Evolutionary conservation across 2,888 invertebrate species (phyloP).

Genomic region (Lucinisca nassula): DNA sequence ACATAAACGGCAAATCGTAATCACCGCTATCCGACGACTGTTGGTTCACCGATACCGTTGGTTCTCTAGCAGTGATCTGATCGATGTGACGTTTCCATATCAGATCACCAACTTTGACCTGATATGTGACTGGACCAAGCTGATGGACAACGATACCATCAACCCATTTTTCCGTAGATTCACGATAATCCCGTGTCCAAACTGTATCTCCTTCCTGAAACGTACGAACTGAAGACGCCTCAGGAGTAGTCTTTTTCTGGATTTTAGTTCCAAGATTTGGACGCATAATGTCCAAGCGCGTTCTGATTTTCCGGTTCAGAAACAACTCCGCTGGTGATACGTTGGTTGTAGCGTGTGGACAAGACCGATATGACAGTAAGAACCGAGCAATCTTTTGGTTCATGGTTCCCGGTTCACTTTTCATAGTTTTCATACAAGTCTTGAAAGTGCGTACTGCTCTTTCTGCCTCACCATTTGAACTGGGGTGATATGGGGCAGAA

Average conservation of each 20-base stretch:
- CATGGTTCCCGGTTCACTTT: too few relatives aligned
- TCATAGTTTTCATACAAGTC: too few relatives aligned
- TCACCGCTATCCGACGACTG: background rate
- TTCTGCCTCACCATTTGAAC: too few relatives aligned
- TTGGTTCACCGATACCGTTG: background rate
- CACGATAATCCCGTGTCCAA: background rate
- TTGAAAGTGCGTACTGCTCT: too few relatives aligned
- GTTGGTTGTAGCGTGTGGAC: background rate
- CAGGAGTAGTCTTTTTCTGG: background rate
- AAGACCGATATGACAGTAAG: background rate
- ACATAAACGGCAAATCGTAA: background rate
- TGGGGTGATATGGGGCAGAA: too few relatives aligned
- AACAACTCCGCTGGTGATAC: background rate
- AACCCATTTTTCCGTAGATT: background rate
- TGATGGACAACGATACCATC: background rate
- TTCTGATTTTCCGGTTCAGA: background rate
- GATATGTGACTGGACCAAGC: constrained; percentile 6
- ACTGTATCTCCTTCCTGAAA: background rate
- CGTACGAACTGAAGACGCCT: background rate
- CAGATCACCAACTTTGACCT: constrained; percentile 5
- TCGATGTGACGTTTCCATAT: constrained; percentile 13
- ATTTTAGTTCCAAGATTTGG: background rate
- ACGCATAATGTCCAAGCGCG: background rate
- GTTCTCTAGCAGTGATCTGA: background rate
- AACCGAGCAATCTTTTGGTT: background rate